Conservation (phyloP, 2,113 vertebrate genomes). For the Crotalus horridus region DNA sequence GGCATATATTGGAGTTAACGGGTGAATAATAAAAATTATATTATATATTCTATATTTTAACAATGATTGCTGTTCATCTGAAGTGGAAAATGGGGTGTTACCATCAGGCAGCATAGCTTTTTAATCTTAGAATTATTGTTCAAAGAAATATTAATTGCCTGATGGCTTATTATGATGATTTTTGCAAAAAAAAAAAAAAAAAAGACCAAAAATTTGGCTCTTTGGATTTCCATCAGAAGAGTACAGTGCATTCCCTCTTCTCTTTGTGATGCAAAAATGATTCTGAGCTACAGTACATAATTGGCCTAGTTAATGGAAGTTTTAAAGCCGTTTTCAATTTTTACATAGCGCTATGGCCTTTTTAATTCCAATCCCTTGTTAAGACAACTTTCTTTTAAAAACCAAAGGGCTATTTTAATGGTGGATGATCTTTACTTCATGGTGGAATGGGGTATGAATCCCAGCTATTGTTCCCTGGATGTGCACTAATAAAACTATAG, state of each 20-base stretch:
- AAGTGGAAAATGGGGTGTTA: constrained; percentile 35
- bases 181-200: not conserved
- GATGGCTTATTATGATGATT: not conserved
- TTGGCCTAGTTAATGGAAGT: not conserved
- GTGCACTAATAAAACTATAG: not conserved
- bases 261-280: not conserved
- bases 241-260: not conserved
- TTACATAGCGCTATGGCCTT: constrained; percentile 6
- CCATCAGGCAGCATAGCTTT: constrained; percentile 14
- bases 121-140: constrained; percentile 8
- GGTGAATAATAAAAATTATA: constrained; percentile 74
- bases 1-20: constrained; percentile 77
- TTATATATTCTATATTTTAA: constrained; percentile 81
- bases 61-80: constrained; percentile 60
- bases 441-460: not conserved
- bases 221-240: not conserved
- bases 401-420: constrained; percentile 47
- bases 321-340: not conserved
- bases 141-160: not conserved
- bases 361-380: rapidly evolving
- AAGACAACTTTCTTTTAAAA: constrained; percentile 24
- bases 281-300: not conserved
- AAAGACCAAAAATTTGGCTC: not conserved
- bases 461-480: not conserved
- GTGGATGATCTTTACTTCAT: not conserved